A percentile compares a stretch with the other conserved stretches of the same genome.
These are phyloP conservation scores for Rhegmatorhina hoffmannsi DNA, from an alignment of 2,113 vertebrate genomes.

Conservation along the genomic window DNA sequence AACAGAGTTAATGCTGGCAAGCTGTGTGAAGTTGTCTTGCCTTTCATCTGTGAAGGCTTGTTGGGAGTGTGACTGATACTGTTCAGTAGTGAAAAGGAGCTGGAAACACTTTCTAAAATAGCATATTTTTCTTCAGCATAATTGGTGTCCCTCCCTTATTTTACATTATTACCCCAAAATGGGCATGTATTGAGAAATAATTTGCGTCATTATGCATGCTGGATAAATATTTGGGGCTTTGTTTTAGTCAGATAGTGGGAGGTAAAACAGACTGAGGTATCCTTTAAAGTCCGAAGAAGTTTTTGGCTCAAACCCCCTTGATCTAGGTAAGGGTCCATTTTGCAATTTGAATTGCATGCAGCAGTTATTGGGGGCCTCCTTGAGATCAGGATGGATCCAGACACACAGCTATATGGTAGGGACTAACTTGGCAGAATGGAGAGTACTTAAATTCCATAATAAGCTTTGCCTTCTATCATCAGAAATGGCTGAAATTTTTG, in stretches of 20 bases:
- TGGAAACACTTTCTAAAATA: constrained; percentile 45
- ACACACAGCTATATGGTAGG: rapidly evolving
- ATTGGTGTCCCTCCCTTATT: background rate
- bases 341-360: background rate
- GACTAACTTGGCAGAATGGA: background rate
- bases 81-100: constrained; percentile 25
- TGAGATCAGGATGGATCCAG: background rate
- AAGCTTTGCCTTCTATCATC: background rate
- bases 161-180: constrained; percentile 17
- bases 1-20: constrained; percentile 29
- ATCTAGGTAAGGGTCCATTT: background rate
- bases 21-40: constrained; percentile 33
- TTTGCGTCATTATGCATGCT: background rate
- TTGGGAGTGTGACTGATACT: constrained; percentile 54
- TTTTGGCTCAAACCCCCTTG: background rate
- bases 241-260: background rate
- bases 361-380: background rate
- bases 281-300: background rate
- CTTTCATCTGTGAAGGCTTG: constrained; percentile 39
- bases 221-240: background rate
- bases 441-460: background rate
- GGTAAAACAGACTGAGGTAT: background rate
- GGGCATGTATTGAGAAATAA: background rate
- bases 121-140: constrained; percentile 3
- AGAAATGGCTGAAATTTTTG: background rate